Percentiles rank a stretch among this genome's conserved stretches.
Conservation (phyloP, 2,888 invertebrate species). For the Eupithecia pulchellata region DNA sequence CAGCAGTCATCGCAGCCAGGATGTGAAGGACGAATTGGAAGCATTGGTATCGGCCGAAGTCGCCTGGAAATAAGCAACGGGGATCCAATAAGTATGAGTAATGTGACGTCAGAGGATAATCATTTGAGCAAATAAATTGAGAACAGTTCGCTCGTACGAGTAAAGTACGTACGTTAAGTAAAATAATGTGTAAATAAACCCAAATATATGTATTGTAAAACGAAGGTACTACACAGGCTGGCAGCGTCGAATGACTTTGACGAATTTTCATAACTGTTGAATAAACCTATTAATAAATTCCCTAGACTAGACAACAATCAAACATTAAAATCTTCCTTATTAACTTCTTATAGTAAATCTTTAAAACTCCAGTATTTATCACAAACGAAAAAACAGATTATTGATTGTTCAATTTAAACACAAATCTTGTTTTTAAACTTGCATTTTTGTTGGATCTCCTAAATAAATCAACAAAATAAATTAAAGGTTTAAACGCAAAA, state of each 20-base stretch:
- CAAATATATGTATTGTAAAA: not conserved
- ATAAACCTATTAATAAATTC: too few species aligned
- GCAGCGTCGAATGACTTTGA: too few species aligned
- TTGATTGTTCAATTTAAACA: too few species aligned
- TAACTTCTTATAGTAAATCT: too few species aligned
- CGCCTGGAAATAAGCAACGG: slow-evolving; percentile 79
- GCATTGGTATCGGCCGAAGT: slow-evolving; percentile 93
- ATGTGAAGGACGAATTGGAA: slow-evolving; percentile 92
- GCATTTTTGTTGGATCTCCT: too few species aligned
- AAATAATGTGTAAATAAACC: too few species aligned
- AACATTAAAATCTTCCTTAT: too few species aligned
- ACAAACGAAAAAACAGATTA: too few species aligned
- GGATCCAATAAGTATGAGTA: not conserved
- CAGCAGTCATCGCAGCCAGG: slow-evolving; percentile 91
- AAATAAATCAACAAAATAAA: not conserved
- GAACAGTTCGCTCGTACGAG: not conserved
- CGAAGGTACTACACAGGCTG: not conserved
- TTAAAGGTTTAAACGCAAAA: not conserved
- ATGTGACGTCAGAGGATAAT: not conserved
- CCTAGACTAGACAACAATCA: too few species aligned
- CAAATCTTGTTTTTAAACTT: too few species aligned
- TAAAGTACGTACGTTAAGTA: not conserved
- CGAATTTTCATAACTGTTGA: too few species aligned
- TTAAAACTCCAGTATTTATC: too few species aligned
- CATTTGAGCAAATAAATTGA: not conserved